phyloP scores from a whole-genome alignment of 2,888 invertebrate genomes.

The Eristalis intricaria region DNA sequence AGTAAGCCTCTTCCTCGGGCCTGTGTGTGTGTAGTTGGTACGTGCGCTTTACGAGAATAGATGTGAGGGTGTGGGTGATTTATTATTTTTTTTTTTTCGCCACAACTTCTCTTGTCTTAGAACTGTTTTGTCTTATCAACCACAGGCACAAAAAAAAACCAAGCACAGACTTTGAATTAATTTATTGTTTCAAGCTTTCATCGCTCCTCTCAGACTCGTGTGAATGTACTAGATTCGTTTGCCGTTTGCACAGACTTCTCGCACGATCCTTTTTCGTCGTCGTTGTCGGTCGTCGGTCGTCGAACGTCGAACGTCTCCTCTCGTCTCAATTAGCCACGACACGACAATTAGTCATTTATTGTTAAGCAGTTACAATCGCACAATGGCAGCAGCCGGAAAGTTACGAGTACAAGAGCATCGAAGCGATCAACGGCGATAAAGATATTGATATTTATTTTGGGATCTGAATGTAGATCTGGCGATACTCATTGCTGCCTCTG shows the following conservation, averaged over 20 bases:
- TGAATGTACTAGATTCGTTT: slow-evolving; percentile 13
- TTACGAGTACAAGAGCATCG: slow-evolving; percentile 46
- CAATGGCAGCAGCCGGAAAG: slow-evolving; percentile 19
- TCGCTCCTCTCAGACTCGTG: not conserved
- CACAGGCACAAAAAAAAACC: not conserved
- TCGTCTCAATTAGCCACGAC: slow-evolving; percentile 9
- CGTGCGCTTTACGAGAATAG: not conserved
- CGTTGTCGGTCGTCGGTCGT: not conserved
- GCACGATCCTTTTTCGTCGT: slow-evolving; percentile 20
- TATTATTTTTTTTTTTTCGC: slow-evolving; percentile 23
- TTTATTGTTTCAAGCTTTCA: slow-evolving; percentile 43
- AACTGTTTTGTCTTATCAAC: not conserved
- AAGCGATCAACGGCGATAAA: slow-evolving; percentile 43
- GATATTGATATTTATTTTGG: slow-evolving; percentile 64
- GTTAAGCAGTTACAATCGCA: slow-evolving; percentile 56
- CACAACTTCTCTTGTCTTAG: slow-evolving; percentile 7
- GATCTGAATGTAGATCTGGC: slow-evolving; percentile 41
- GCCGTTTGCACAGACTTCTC: not conserved
- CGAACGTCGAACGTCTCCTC: no score
- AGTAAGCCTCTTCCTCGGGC: slow-evolving; percentile 72
- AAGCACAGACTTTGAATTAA: slow-evolving; percentile 44
- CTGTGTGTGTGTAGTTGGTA: slow-evolving; percentile 1
- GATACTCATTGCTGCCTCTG: slow-evolving; percentile 13
- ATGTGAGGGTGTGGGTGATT: slow-evolving; percentile 33
- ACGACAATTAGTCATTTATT: slow-evolving; percentile 35